Evolutionary conservation across 2,888 invertebrate species (phyloP), one percentile per base, ranked within the genome.

Genomic region (Nomada fabriciana): DNA sequence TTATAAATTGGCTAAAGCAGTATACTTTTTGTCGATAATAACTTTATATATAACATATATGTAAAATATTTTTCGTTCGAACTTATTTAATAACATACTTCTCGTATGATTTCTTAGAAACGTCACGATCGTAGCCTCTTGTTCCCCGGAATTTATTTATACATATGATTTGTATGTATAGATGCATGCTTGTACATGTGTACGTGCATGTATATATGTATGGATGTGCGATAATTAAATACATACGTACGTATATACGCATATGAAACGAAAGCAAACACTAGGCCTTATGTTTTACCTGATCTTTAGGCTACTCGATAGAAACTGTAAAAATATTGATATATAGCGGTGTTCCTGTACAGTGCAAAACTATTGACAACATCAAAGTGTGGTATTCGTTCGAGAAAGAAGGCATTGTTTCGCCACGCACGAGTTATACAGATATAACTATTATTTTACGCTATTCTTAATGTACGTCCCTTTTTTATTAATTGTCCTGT

Each of bases 231-330:
- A 65, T 72, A 76, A 18, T 36, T n/a, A 75, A 55, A 60, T 74
- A 76, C 74, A 75, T 70, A 86, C 80, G 67, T 83, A 83, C 79
- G 70, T 80, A 86, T 79, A 86, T 77, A 85, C 85, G 65, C 84
- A 72, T 79, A 83, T 84, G 82, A 73, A 84, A 81, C 77, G 65
- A 82, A 81, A 83, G 74, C 20, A 84, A 83, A 83, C 72, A 82
- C 77, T 77, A 83, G 86, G 87, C 85, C 90, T 89, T 89, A 88
- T 88, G 85, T 90, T 88, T 89, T 88, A 90, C 88, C 88, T 88
- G 83, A 86, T 85, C 83, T 85, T 84, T 86, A 89, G 85, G 83
- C 86, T 87, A 73, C 67, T 77, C 64, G 69, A 42, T 77, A 82
- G 73, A 73, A 80, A 78, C 13, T 63, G 61, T 76, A 72, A 69